Conservation (phyloP, 2,797 vertebrate genomes). For the Onychomys arenicola region DNA sequence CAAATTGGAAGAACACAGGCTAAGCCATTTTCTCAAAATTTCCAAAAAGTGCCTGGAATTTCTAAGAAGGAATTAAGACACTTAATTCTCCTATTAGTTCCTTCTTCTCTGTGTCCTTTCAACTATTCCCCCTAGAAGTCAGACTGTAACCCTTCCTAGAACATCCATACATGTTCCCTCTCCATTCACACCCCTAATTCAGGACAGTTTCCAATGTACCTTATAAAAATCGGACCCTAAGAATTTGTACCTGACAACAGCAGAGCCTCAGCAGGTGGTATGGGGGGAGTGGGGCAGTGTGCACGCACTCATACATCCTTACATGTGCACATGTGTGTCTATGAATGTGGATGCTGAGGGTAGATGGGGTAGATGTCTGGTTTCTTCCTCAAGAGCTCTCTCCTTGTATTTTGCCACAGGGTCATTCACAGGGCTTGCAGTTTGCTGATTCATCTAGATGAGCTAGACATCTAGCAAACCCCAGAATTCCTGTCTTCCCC, state of each 20-base stretch:
- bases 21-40: constrained; percentile 64
- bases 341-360: not conserved
- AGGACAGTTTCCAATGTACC: not conserved
- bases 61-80: constrained; percentile 41
- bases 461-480: not conserved
- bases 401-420: not conserved
- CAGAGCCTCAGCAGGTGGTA: not conserved
- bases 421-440: not conserved
- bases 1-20: constrained; percentile 59
- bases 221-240: not conserved
- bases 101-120: constrained; percentile 30
- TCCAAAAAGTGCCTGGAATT: constrained; percentile 47
- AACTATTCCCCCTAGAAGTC: constrained; percentile 38
- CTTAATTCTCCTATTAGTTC: not conserved
- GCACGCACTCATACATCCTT: not conserved
- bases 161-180: not conserved
- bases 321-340: not conserved
- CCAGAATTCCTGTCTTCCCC: not conserved
- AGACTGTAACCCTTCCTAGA: not conserved
- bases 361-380: not conserved
- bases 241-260: not conserved
- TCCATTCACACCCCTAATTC: not conserved
- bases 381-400: not conserved
- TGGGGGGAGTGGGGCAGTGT: too few relatives aligned
- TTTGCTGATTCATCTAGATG: not conserved